Evolutionary conservation across 2,113 vertebrate genomes (phyloP), one percentile per base, ranked within the genome.

Genomic region (Myotis davidii): DNA sequence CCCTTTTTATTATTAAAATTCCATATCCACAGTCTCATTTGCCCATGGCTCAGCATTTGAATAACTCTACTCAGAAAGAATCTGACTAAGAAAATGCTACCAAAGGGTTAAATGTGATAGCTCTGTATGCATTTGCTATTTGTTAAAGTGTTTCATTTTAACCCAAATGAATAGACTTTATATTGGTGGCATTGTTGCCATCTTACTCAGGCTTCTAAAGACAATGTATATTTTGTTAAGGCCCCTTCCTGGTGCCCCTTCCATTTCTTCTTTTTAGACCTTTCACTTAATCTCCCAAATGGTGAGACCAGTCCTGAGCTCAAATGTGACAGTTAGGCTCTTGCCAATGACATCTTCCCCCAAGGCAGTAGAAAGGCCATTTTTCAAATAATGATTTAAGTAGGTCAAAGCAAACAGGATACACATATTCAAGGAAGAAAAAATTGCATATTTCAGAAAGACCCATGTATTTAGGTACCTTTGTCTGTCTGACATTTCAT

Each of bases 321-420:
- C 88, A 85, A 92, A 87, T 97, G 76, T 81, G 97, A 90, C 73
- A 87, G 34, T 11, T 97, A 94, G 97, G 73, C n/a, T 95, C 50
- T 95, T 81, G 94, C 37, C 89, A 95, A 56, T 96, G 94, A 77
- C 81, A 61, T 77, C 91, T 92, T 96, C 88, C 88, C 89, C 73
- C 42, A 81, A 54, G 90, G 59, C 50, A 90, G 85, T 83, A 93
- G 48, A 96, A 95, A 70, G 32, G 29, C 23, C 59, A 85, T 97
- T 98, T 97, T 96, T 98, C 86, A 97, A 94, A 83, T 85, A 79
- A 70, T 16, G 78, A 42, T 89, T 91, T 85, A 96, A 95, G 65
- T 94, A 77, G 96, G 93, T 96, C 87, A 96, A 95, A 97, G 88
- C 52, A 61, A 92, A 56, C 9, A 84, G n/a, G 9, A 70, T 74